These are phyloP conservation scores for Phalacrocorax carbo DNA, from an alignment of 2,113 vertebrate genomes.

Conservation along the genomic window DNA sequence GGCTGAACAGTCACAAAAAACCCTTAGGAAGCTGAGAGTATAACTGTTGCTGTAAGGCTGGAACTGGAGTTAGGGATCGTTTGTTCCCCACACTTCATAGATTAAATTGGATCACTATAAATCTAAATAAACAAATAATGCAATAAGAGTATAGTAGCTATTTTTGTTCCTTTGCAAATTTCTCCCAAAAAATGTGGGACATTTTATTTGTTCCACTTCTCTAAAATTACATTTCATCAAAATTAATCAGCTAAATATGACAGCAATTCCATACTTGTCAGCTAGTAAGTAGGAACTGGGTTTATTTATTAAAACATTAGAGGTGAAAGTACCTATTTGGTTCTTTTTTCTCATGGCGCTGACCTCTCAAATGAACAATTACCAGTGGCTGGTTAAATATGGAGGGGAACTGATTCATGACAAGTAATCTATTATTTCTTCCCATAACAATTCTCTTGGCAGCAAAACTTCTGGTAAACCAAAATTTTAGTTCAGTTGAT, in stretches of 20 bases:
- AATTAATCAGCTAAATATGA: neutral
- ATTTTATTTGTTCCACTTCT: neutral
- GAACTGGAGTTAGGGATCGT: neutral
- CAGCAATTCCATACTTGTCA: neutral
- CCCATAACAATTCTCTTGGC: neutral
- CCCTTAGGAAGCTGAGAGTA: neutral
- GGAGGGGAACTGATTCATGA: neutral
- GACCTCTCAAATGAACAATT: neutral
- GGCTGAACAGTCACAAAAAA: neutral
- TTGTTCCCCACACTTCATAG: neutral
- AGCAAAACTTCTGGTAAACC: neutral
- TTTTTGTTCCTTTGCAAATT: neutral
- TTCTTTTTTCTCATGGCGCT: neutral
- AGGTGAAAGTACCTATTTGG: neutral
- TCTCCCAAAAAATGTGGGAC: neutral
- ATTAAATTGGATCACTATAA: neutral
- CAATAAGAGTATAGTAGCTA: neutral
- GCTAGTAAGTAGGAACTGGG: neutral
- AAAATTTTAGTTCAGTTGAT: neutral
- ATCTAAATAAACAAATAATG: neutral
- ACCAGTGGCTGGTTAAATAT: neutral
- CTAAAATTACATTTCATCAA: neutral
- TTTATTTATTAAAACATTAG: neutral
- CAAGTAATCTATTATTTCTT: neutral
- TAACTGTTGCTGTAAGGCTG: neutral